These are phyloP conservation scores for Leptopilina myrica DNA, from an alignment of 2,888 invertebrate species.

Conservation along the genomic window DNA sequence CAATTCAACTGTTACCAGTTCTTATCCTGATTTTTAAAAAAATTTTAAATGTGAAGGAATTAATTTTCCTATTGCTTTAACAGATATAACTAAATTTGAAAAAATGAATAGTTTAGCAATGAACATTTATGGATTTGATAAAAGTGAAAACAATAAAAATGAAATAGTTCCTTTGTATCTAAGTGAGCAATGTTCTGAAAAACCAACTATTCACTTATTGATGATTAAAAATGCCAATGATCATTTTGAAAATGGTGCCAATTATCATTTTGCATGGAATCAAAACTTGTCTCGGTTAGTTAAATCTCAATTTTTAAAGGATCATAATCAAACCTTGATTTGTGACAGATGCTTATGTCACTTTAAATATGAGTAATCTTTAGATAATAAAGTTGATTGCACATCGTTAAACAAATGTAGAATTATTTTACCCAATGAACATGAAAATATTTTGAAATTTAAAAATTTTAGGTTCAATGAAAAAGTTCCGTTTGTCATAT, in stretches of 20 bases:
- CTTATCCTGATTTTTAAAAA: slow-evolving; percentile 3
- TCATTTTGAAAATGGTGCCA: background rate
- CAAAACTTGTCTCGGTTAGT: slow-evolving; percentile 48
- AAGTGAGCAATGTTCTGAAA: background rate
- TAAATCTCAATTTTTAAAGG: slow-evolving; percentile 41
- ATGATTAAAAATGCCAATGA: background rate
- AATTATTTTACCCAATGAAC: slow-evolving; percentile 44
- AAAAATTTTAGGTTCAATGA: slow-evolving; percentile 47
- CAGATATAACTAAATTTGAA: background rate
- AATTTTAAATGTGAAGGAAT: background rate
- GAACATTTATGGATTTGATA: background rate
- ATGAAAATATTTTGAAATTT: slow-evolving; percentile 47
- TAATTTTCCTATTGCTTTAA: background rate
- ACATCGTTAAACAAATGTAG: slow-evolving; percentile 40
- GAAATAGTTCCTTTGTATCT: background rate
- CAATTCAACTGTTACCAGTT: background rate
- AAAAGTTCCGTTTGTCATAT: slow-evolving; percentile 48
- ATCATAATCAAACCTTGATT: slow-evolving; percentile 26
- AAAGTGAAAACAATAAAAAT: background rate
- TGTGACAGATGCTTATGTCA: slow-evolving; percentile 50
- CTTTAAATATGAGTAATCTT: slow-evolving; percentile 39
- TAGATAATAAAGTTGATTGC: slow-evolving; percentile 43
- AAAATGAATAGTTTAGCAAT: slow-evolving; percentile 1
- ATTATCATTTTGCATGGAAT: slow-evolving; percentile 47
- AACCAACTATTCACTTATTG: background rate